Conservation (phyloP, 2,888 invertebrate species). For the Drosophila barbarae region DNA sequence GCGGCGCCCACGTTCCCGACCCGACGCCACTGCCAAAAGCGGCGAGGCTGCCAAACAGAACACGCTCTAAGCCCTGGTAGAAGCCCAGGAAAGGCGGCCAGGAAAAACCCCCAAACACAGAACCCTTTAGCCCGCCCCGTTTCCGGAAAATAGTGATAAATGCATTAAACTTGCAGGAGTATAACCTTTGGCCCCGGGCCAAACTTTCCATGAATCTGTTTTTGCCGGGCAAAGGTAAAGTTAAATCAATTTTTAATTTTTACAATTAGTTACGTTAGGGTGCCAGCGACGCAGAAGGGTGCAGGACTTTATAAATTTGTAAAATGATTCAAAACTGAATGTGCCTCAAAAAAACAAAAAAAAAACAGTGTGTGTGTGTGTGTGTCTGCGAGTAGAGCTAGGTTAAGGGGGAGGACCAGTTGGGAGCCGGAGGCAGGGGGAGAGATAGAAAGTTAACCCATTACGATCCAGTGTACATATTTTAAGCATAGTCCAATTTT, state of each 20-base stretch:
- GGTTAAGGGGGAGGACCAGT: conserved; percentile 39
- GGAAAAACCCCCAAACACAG: background rate
- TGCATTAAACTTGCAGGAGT: conserved; percentile 58
- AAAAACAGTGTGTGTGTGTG: conserved; percentile 9
- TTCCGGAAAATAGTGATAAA: conserved; percentile 61
- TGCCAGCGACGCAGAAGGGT: background rate
- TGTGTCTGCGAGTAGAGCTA: conserved; percentile 50
- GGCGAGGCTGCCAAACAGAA: conserved; percentile 77
- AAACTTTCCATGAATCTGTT: conserved; percentile 19
- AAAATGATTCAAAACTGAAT: conserved; percentile 70
- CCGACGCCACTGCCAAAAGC: conserved; percentile 70
- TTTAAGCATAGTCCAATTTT: conserved; percentile 46
- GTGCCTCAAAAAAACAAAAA: conserved; percentile 61
- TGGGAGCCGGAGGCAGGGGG: background rate
- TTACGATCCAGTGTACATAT: conserved; percentile 39
- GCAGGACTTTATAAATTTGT: conserved; percentile 64
- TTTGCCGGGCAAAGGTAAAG: conserved; percentile 16
- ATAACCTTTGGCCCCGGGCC: conserved; percentile 31
- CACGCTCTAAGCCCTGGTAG: conserved; percentile 72
- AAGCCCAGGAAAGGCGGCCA: conserved; percentile 22
- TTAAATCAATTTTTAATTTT: conserved; percentile 72
- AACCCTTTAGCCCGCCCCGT: conserved; percentile 11
- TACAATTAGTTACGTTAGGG: conserved; percentile 61
- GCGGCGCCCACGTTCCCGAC: conserved; percentile 77
- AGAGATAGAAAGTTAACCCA: conserved; percentile 11